These are phyloP conservation scores for Puffinus mauretanicus DNA, from an alignment of 2,113 vertebrate genomes.

Conservation along the genomic window DNA sequence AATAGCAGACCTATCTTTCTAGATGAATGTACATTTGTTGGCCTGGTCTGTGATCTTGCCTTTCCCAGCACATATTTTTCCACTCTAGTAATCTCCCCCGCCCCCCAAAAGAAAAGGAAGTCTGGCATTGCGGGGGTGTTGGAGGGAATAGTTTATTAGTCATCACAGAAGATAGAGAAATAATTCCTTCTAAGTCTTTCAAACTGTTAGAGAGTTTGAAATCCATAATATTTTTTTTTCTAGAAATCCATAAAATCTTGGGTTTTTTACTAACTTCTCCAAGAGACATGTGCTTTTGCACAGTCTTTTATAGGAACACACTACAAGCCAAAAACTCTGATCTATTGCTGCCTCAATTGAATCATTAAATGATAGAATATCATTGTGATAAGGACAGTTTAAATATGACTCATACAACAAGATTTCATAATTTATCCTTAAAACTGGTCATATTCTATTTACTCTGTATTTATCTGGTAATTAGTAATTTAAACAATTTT, in stretches of 20 bases:
- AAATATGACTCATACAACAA: neutral
- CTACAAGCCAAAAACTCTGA: neutral
- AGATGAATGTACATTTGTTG: neutral
- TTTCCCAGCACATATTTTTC: neutral
- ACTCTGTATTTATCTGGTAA: neutral
- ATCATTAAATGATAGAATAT: neutral
- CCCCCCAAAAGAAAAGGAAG: neutral
- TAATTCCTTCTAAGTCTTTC: neutral
- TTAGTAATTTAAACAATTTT: neutral
- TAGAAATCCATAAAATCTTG: neutral
- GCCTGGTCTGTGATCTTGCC: neutral
- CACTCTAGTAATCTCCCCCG: neutral
- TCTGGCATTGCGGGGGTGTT: neutral
- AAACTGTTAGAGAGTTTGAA: neutral
- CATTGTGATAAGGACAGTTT: neutral
- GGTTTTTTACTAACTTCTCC: neutral
- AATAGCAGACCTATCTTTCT: neutral
- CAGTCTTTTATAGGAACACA: neutral
- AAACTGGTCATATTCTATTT: neutral
- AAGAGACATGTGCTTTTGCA: neutral
- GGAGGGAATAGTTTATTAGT: fast-evolving
- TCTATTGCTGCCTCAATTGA: neutral
- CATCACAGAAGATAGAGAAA: neutral
- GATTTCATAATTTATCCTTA: neutral
- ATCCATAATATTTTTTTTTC: neutral